Evolutionary conservation across 2,888 invertebrate genomes (phyloP).

Genomic region (Rhingia campestris): DNA sequence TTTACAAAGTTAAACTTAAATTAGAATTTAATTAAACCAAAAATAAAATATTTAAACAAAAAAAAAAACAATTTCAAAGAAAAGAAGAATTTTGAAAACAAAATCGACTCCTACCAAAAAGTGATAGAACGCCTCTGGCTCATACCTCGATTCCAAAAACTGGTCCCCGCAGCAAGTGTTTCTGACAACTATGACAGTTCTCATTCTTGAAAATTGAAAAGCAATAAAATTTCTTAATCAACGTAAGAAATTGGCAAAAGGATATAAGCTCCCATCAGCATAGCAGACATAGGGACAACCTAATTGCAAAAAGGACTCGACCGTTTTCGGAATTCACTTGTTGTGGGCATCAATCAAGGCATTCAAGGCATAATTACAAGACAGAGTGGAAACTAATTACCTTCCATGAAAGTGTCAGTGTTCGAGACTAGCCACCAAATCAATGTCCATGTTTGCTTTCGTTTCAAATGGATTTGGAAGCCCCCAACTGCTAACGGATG

Average conservation of each 20-base stretch:
- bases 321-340: slow-evolving; percentile 22
- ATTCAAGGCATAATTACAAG: slow-evolving; percentile 28
- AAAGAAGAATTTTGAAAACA: neutral
- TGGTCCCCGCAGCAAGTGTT: neutral
- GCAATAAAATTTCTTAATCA: slow-evolving; percentile 14
- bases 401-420: slow-evolving; percentile 1
- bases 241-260: slow-evolving; percentile 45
- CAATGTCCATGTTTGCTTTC: neutral
- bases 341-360: slow-evolving; percentile 36
- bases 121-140: neutral
- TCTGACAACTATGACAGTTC: slow-evolving; percentile 20
- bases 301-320: slow-evolving; percentile 52
- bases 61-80: slow-evolving; percentile 5
- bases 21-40: neutral
- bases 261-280: slow-evolving; percentile 46
- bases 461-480: neutral
- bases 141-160: neutral
- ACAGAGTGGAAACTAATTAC: slow-evolving; percentile 16
- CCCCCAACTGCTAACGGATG: too few species aligned
- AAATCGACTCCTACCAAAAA: neutral
- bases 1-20: slow-evolving; percentile 48
- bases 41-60: neutral
- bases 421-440: neutral
- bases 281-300: neutral
- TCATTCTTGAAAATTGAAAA: neutral